These are phyloP conservation scores for Orussus abietinus DNA, from an alignment of 1,140 invertebrate species.

Conservation along the genomic window DNA sequence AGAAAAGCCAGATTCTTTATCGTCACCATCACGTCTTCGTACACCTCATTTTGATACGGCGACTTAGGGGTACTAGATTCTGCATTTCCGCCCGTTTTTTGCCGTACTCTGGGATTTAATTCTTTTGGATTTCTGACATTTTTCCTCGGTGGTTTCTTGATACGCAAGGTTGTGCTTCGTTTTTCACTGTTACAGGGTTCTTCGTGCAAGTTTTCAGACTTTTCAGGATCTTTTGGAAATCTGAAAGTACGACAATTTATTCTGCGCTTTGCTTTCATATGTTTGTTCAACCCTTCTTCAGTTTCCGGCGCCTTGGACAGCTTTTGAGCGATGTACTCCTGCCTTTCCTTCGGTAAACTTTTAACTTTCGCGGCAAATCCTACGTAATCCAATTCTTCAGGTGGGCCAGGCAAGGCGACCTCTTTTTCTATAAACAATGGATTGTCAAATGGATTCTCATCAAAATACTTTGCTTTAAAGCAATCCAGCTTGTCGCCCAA, in stretches of 20 bases:
- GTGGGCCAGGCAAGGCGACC: slow-evolving; percentile 28
- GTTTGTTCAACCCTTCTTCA: neutral
- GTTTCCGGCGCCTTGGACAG: slow-evolving; percentile 21
- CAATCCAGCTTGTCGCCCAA: slow-evolving; percentile 72
- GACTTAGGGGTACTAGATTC: neutral
- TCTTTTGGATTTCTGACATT: too few species aligned
- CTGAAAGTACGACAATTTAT: neutral
- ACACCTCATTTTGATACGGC: slow-evolving; percentile 37
- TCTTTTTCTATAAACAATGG: slow-evolving; percentile 65
- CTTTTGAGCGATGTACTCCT: slow-evolving; percentile 24
- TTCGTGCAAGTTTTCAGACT: neutral
- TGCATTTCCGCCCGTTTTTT: neutral
- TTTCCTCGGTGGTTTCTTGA: too few species aligned
- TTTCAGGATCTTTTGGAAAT: slow-evolving; percentile 1
- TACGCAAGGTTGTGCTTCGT: too few species aligned
- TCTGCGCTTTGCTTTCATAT: neutral
- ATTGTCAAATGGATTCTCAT: slow-evolving; percentile 68
- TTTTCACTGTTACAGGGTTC: too few species aligned
- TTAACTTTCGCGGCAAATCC: slow-evolving; percentile 33
- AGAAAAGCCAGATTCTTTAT: slow-evolving; percentile 31
- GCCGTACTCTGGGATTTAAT: too few species aligned
- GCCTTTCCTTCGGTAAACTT: slow-evolving; percentile 25
- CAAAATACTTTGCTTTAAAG: slow-evolving; percentile 70
- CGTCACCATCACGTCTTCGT: slow-evolving; percentile 49
- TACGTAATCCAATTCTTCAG: slow-evolving; percentile 30